phyloP scores from a whole-genome alignment of 1,140 invertebrate genomes.

The Limonius californicus region DNA sequence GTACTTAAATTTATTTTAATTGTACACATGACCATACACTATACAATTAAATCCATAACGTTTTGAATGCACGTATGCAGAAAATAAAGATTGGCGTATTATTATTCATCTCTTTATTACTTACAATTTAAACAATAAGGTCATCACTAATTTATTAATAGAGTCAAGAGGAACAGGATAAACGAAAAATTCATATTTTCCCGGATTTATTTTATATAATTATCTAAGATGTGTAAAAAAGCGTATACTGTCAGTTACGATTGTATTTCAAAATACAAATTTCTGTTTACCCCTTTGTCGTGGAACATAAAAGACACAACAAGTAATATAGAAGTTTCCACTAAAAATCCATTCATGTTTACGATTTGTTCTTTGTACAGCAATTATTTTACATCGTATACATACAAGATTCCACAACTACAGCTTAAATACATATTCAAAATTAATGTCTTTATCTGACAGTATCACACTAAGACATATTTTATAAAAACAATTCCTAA shows the following conservation, averaged over 20 bases:
- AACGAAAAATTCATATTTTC: slow-evolving; percentile 2
- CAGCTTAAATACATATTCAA: neutral
- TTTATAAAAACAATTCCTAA: no score
- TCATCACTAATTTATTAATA: no score
- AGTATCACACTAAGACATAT: no score
- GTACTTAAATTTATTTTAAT: neutral
- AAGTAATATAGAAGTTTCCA: neutral
- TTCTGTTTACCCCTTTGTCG: neutral
- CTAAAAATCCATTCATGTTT: slow-evolving; percentile 25
- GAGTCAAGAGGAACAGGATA: no score
- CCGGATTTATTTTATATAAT: neutral
- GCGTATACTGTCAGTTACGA: neutral
- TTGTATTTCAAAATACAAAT: slow-evolving; percentile 4
- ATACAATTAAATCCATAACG: neutral
- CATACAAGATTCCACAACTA: slow-evolving; percentile 27
- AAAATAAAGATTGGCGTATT: no score
- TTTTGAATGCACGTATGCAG: no score
- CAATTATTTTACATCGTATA: slow-evolving; percentile 33
- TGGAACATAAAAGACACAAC: slow-evolving; percentile 5
- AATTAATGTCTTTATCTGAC: no score
- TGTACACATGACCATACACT: slow-evolving; percentile 1
- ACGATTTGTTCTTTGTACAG: slow-evolving; percentile 30
- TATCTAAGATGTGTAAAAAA: neutral
- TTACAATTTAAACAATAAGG: no score
- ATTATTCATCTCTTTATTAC: no score